phyloP scores from a whole-genome alignment of 2,797 vertebrate species.

The Sciurus vulgaris region DNA sequence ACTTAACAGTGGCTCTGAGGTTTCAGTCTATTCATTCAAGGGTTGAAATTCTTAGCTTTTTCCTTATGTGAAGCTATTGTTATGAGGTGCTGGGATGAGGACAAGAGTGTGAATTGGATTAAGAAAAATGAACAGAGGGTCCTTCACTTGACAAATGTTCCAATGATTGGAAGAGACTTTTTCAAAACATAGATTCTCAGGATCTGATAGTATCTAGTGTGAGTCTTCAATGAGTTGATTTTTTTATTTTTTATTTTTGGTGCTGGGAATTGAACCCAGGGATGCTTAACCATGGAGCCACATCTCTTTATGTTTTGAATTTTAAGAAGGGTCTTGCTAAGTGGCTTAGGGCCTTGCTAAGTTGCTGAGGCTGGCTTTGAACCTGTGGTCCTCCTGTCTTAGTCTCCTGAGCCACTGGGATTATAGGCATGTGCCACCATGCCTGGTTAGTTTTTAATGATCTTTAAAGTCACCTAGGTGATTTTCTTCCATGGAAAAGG shows the following conservation, averaged over 20 bases:
- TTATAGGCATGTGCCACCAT: no score
- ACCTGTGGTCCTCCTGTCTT: no score
- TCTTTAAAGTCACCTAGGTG: not conserved
- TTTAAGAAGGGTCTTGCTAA: no score
- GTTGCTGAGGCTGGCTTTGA: no score
- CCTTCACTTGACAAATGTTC: not conserved
- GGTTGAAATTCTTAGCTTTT: not conserved
- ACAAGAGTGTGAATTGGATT: not conserved
- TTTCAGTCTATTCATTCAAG: not conserved
- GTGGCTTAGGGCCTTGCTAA: no score
- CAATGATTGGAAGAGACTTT: not conserved
- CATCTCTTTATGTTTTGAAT: no score
- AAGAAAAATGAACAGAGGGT: not conserved
- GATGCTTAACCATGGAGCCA: no score
- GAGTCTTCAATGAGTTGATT: not conserved
- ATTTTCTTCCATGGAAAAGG: not conserved
- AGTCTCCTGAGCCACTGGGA: no score
- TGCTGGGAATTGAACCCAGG: no score
- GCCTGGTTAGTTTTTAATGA: not conserved
- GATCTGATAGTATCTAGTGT: not conserved
- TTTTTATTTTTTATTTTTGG: no score
- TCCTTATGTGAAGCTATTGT: not conserved
- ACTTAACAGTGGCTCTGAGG: not conserved
- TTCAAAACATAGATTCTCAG: not conserved
- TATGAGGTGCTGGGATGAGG: not conserved